These are phyloP conservation scores for Maconellicoccus hirsutus DNA, from an alignment of 1,140 invertebrate species.

Conservation along the genomic window DNA sequence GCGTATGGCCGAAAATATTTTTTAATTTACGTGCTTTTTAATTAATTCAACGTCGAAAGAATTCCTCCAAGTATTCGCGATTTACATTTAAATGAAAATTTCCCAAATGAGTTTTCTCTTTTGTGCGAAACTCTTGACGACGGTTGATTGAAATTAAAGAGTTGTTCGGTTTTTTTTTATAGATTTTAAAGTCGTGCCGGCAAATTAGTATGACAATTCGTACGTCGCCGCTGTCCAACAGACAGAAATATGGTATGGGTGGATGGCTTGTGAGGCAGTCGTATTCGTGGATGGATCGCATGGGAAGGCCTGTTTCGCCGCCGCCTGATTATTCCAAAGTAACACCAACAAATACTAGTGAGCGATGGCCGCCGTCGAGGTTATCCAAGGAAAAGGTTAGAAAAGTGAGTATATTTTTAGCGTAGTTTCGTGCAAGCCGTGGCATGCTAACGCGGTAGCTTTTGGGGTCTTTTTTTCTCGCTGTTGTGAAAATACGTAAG, in stretches of 20 bases:
- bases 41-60: not conserved
- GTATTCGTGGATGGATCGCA: constrained; percentile 84
- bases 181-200: constrained; percentile 80
- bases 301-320: constrained; percentile 73
- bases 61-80: not conserved
- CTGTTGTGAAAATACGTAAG: too few species aligned
- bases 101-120: not conserved
- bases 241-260: constrained; percentile 20
- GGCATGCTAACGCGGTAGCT: too few species aligned
- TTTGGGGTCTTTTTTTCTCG: too few species aligned
- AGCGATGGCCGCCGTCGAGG: constrained; percentile 36
- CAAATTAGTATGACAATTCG: constrained; percentile 78
- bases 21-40: not conserved
- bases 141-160: too few species aligned
- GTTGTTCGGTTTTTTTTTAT: constrained; percentile 30
- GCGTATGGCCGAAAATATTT: not conserved
- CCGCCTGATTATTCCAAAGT: constrained; percentile 48
- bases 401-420: constrained; percentile 35
- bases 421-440: too few species aligned
- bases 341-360: constrained; percentile 36
- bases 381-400: constrained; percentile 32
- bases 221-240: constrained; percentile 39
- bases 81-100: constrained; percentile 10
- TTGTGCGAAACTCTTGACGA: not conserved
- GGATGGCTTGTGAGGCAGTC: constrained; percentile 57